A percentile compares a stretch with the other conserved stretches of the same genome.
Conservation (phyloP, 2,888 invertebrate species). For the Micoletzkya japonica region DNA sequence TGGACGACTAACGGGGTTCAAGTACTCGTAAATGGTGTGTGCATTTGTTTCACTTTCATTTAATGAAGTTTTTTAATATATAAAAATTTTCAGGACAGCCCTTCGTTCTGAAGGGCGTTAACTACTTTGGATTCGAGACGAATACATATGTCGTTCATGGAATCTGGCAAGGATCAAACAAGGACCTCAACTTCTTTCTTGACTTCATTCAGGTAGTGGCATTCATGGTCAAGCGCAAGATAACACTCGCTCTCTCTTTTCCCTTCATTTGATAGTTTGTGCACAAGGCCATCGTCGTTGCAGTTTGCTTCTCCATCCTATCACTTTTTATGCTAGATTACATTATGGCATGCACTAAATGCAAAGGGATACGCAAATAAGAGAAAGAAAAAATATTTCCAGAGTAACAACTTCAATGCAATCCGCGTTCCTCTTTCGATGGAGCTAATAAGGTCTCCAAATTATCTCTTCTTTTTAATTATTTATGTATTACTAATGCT, state of each 20-base stretch:
- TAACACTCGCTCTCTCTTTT: too few relatives aligned
- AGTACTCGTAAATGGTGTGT: constrained; percentile 17
- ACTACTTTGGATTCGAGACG: constrained; percentile 25
- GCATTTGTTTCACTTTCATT: too few relatives aligned
- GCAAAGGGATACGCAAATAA: too few relatives aligned
- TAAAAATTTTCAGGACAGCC: constrained; percentile 13
- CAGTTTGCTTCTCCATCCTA: too few relatives aligned
- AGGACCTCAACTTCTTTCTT: constrained; percentile 4
- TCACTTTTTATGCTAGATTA: too few relatives aligned
- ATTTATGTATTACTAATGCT: not conserved
- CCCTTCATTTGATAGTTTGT: too few relatives aligned
- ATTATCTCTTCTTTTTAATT: too few relatives aligned
- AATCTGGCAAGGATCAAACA: constrained; percentile 20
- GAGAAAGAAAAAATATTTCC: not conserved
- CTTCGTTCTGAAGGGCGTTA: constrained; percentile 22
- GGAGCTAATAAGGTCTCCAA: constrained; percentile 11
- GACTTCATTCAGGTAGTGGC: constrained; percentile 22
- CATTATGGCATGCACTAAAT: too few relatives aligned
- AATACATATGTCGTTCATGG: constrained; percentile 17
- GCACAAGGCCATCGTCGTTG: too few relatives aligned
- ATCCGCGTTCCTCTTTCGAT: constrained; percentile 23
- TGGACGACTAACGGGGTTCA: not conserved
- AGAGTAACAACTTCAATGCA: constrained; percentile 28
- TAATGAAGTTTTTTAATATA: too few relatives aligned
- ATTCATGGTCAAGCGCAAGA: too few relatives aligned